Percentiles rank a stretch among this genome's conserved stretches.
These are phyloP conservation scores for Drosophila cracens DNA, from an alignment of 2,888 invertebrate species.

Conservation along the genomic window DNA sequence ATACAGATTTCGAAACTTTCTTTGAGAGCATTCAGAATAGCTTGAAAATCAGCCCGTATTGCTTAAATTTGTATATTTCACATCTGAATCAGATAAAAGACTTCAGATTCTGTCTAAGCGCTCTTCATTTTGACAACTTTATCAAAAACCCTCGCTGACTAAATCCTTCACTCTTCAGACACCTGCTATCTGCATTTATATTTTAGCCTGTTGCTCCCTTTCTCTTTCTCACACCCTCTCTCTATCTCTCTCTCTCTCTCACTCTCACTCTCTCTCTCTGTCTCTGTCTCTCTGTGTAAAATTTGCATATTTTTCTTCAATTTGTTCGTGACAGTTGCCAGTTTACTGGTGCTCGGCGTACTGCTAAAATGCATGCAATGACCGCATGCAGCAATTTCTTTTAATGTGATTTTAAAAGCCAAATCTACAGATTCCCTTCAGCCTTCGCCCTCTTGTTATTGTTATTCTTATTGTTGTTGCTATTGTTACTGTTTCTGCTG, in stretches of 20 bases:
- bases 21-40: background rate
- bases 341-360: slow-evolving; percentile 24
- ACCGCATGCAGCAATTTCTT: slow-evolving; percentile 66
- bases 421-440: slow-evolving; percentile 67
- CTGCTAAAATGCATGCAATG: slow-evolving; percentile 55
- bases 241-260: background rate
- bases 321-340: slow-evolving; percentile 53
- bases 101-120: background rate
- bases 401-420: slow-evolving; percentile 77
- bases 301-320: slow-evolving; percentile 57
- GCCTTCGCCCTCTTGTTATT: slow-evolving; percentile 11
- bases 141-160: slow-evolving; percentile 24
- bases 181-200: slow-evolving; percentile 10
- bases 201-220: slow-evolving; percentile 21
- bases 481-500: slow-evolving; percentile 11
- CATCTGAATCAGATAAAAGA: background rate
- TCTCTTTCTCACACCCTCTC: background rate
- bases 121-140: slow-evolving; percentile 14
- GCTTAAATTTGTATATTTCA: background rate
- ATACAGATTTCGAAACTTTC: background rate
- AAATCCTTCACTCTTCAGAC: background rate
- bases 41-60: background rate
- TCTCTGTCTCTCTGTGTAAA: background rate
- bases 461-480: slow-evolving; percentile 15
- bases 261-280: too few species aligned